Base-by-base conservation (phyloP, 2,113 vertebrate species). In the Malurus cyaneus region DNA sequence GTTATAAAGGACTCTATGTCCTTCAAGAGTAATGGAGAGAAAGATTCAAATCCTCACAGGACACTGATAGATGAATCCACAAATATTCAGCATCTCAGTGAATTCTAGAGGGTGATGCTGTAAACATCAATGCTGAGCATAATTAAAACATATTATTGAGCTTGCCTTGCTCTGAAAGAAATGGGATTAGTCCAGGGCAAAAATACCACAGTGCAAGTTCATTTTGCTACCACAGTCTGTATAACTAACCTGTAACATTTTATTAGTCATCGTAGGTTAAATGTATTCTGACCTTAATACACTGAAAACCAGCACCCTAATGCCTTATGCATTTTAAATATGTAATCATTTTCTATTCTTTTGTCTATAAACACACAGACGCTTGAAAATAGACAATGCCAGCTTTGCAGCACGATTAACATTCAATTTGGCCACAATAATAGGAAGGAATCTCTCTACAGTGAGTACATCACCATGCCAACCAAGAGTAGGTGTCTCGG, bases 391-490 rank as follows among this genome's bases (percentile, higher is more conserved):
- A 82, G 59, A 83, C 34, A 8, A 19, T 54, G 50, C 6, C 62
- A 86, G 78, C 41, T 72, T 59, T 89, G 59, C 67, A 76, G 44
- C 11, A 66, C 0, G 5, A 77, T 66, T 80, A 88, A 80, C 44
- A 64, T 39, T 16, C 78, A 86, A 89, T 53, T 24, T 80, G 67
- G 53, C 28, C 23, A 53, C 49, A 67, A 34, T 31, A 81, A 36
- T 28, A 79, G 73, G 56, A 94, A 85, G 70, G 60, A 87, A 87
- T 71, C 56, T 91, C 78, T 85, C 86, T 62, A 88, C 80, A 67
- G 29, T 8, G 41, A 93, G 65, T 69, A 91, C 13, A 93, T 92
- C 87, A 71, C 93, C 89, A 96, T 78, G 87, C 78, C 93, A 95
- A 95, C 94, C 88, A 90, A 76, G 41, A 77, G 49, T 6, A 95